Conservation (phyloP, 2,797 vertebrate genomes). For the Pristis pectinata region DNA sequence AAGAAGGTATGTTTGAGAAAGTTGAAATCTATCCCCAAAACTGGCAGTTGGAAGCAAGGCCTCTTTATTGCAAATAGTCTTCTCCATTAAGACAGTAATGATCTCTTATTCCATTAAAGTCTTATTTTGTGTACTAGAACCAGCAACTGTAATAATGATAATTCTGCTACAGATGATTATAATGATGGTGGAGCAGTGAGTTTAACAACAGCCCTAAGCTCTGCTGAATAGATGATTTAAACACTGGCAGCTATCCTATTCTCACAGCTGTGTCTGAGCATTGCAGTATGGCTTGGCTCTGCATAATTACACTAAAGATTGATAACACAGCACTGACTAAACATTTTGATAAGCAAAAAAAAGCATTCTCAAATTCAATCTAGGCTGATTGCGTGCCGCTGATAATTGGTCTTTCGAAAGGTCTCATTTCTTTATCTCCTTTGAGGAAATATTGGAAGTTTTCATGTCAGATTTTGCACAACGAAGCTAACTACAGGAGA, state of each 20-base stretch:
- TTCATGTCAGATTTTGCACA: not conserved
- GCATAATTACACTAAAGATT: slow-evolving; percentile 35
- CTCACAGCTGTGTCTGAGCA: slow-evolving; percentile 25
- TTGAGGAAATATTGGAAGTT: slow-evolving; percentile 26
- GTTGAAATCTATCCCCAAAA: slow-evolving; percentile 22
- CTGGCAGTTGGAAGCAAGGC: not conserved
- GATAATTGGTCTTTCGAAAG: slow-evolving; percentile 21
- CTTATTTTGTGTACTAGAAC: slow-evolving; percentile 33
- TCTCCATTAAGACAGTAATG: slow-evolving; percentile 30
- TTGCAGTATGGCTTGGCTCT: not conserved
- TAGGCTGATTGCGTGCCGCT: not conserved
- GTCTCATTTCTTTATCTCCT: slow-evolving; percentile 27
- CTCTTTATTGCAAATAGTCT: slow-evolving; percentile 22
- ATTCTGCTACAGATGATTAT: slow-evolving; percentile 33
- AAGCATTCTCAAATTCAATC: slow-evolving; percentile 28
- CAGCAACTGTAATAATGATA: slow-evolving; percentile 34
- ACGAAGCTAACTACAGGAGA: not conserved
- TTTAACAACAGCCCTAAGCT: slow-evolving; percentile 35
- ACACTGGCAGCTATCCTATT: slow-evolving; percentile 27
- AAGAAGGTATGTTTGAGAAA: not conserved
- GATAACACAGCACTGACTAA: slow-evolving; percentile 30
- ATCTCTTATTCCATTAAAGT: slow-evolving; percentile 35
- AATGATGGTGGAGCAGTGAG: slow-evolving; percentile 6
- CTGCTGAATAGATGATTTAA: slow-evolving; percentile 33
- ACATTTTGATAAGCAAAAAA: slow-evolving; percentile 33